Evolutionary conservation across 2,113 vertebrate species (phyloP).

Genomic region (Dissostichus mawsoni): DNA sequence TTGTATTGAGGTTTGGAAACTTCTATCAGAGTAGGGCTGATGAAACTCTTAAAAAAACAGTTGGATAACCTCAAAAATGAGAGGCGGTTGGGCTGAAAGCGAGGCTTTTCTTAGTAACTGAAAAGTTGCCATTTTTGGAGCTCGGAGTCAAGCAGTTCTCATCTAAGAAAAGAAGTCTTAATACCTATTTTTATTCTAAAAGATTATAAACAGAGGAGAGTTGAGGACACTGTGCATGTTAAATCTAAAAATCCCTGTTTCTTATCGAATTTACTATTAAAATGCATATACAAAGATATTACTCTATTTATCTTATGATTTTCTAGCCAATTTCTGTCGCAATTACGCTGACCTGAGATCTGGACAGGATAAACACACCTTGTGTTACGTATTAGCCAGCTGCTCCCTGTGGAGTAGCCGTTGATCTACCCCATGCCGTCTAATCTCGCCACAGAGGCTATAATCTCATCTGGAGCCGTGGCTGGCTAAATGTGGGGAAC

Average conservation of each 20-base stretch:
- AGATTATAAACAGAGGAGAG: neutral
- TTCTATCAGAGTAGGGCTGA: slow-evolving; percentile 7
- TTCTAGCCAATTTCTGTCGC: neutral
- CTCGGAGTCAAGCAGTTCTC: neutral
- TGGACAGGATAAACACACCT: slow-evolving; percentile 12
- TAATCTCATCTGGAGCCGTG: slow-evolving; percentile 83
- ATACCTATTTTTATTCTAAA: neutral
- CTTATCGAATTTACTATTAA: neutral
- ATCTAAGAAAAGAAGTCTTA: neutral
- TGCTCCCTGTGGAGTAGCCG: slow-evolving; percentile 27
- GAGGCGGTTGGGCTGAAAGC: neutral
- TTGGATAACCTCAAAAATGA: slow-evolving; percentile 22
- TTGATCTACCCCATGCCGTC: slow-evolving; percentile 66
- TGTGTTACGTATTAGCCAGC: slow-evolving; percentile 30
- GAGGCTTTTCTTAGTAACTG: slow-evolving; percentile 4
- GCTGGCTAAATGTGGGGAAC: slow-evolving; percentile 82
- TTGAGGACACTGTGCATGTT: neutral
- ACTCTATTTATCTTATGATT: neutral
- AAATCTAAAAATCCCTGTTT: neutral
- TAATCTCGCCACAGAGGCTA: slow-evolving; percentile 75
- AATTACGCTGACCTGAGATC: neutral
- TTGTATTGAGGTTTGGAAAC: neutral
- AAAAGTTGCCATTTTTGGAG: slow-evolving; percentile 36
- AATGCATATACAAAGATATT: neutral
- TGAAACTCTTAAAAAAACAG: slow-evolving; percentile 11